Conservation (phyloP, 2,888 invertebrate species). For the Euzophera pinguis region DNA sequence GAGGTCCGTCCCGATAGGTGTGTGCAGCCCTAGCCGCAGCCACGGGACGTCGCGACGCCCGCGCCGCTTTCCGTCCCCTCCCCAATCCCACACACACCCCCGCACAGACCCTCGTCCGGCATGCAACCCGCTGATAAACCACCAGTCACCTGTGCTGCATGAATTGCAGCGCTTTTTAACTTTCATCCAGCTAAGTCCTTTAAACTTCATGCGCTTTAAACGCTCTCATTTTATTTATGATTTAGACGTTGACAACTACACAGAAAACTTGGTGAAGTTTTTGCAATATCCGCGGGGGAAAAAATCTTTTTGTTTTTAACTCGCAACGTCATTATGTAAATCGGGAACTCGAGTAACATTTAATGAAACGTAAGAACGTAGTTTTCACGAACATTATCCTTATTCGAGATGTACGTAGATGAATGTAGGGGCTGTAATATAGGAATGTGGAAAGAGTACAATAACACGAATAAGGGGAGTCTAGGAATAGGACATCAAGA, state of each 20-base stretch:
- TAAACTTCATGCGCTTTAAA: slow-evolving; percentile 71
- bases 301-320: slow-evolving; percentile 40
- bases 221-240: slow-evolving; percentile 69
- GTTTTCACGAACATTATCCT: slow-evolving; percentile 14
- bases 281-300: slow-evolving; percentile 39
- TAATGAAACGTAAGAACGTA: slow-evolving; percentile 28
- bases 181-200: slow-evolving; percentile 68
- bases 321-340: slow-evolving; percentile 43
- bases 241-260: slow-evolving; percentile 64
- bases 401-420: slow-evolving; percentile 6
- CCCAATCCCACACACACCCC: slow-evolving; percentile 15
- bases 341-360: slow-evolving; percentile 31
- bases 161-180: slow-evolving; percentile 78
- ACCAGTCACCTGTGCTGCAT: slow-evolving; percentile 77
- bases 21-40: slow-evolving; percentile 30
- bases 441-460: slow-evolving; percentile 55
- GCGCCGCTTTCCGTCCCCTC: slow-evolving; percentile 21
- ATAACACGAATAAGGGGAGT: slow-evolving; percentile 48
- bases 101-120: slow-evolving; percentile 23
- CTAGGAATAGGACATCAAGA: slow-evolving; percentile 65
- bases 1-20: slow-evolving; percentile 59
- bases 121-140: slow-evolving; percentile 72
- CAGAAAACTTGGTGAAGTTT: slow-evolving; percentile 50
- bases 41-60: slow-evolving; percentile 16
- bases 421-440: slow-evolving; percentile 30